Percentiles rank a stretch among this genome's conserved stretches.
phyloP scores from a whole-genome alignment of 2,797 vertebrate genomes.

The Anabas testudineus region DNA sequence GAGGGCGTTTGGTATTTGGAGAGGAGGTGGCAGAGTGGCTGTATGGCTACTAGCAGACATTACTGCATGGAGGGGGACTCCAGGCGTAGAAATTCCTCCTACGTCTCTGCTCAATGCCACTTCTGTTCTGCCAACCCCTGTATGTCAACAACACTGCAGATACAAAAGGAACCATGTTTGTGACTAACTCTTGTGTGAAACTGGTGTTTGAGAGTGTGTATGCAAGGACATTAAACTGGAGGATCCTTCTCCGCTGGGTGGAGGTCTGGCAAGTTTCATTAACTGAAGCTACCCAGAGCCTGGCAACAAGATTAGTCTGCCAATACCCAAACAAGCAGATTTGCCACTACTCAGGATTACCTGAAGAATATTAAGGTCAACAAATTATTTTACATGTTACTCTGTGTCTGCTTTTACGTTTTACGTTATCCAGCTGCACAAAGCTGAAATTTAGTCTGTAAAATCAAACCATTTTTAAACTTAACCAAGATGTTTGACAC shows the following conservation, averaged over 20 bases:
- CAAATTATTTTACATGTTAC: neutral
- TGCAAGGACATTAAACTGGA: constrained; percentile 34
- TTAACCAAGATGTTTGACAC: neutral
- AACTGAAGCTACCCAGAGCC: constrained; percentile 18
- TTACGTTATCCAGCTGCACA: neutral
- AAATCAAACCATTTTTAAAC: neutral
- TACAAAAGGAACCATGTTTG: constrained; percentile 81
- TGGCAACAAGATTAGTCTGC: neutral
- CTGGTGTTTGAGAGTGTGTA: constrained; percentile 40
- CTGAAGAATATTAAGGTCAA: neutral
- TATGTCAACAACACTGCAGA: constrained; percentile 70
- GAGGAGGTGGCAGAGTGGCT: constrained; percentile 55
- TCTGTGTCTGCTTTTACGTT: neutral
- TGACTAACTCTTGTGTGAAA: constrained; percentile 67
- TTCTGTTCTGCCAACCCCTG: constrained; percentile 78
- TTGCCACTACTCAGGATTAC: neutral
- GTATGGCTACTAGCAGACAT: constrained; percentile 58
- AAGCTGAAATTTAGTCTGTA: neutral
- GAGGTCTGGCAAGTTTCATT: constrained; percentile 15
- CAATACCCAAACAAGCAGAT: constrained; percentile 13
- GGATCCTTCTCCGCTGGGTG: constrained; percentile 27
- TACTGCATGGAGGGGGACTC: constrained; percentile 63
- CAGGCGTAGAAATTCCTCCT: constrained; percentile 82
- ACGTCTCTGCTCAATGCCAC: constrained; percentile 80
- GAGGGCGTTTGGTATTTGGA: constrained; percentile 71